Evolutionary conservation across 2,797 vertebrate genomes (phyloP).

Genomic region (Enteromius anoplus): DNA sequence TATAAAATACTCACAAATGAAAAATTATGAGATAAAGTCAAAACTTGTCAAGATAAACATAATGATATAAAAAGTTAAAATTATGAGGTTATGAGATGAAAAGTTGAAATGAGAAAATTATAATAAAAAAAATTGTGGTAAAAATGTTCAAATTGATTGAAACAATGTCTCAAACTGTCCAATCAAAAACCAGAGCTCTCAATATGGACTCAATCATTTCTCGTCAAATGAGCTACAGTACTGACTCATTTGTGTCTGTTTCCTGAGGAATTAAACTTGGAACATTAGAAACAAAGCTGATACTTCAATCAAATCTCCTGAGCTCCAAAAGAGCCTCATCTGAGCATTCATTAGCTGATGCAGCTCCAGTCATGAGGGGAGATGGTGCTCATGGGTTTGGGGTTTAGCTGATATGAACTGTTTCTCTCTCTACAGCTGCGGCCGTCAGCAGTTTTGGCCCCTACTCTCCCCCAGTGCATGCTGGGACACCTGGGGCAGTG

Average conservation of each 20-base stretch:
- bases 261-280: not conserved
- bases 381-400: slow-evolving; percentile 16
- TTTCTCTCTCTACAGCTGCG: slow-evolving; percentile 49
- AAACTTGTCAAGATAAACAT: not conserved
- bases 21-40: not conserved
- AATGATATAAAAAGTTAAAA: not conserved
- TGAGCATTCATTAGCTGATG: slow-evolving; percentile 14
- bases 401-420: slow-evolving; percentile 8
- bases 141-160: too few species aligned
- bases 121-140: too few species aligned
- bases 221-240: not conserved
- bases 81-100: not conserved
- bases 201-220: not conserved
- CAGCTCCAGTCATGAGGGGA: slow-evolving; percentile 12
- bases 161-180: not conserved
- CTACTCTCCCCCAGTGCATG: slow-evolving; percentile 38
- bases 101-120: too few species aligned
- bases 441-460: slow-evolving; percentile 28
- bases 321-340: not conserved
- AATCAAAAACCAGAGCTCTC: not conserved
- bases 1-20: not conserved
- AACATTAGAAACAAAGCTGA: not conserved
- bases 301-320: not conserved
- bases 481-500: slow-evolving; percentile 51
- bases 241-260: not conserved